phyloP scores from a whole-genome alignment of 2,797 vertebrate species.

The Ataeniobius toweri region DNA sequence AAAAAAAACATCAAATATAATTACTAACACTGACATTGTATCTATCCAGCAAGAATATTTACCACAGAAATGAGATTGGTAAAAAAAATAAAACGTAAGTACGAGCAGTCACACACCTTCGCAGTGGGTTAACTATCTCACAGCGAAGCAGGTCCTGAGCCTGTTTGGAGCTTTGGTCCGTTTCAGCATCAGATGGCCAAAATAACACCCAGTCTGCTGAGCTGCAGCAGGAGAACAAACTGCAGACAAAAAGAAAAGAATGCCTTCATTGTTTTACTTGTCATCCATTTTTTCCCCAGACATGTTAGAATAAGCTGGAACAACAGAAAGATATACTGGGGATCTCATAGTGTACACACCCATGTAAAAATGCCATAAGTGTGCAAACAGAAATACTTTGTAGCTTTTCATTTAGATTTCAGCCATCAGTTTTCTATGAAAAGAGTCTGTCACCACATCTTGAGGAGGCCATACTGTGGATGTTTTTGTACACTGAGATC shows the following conservation, averaged over 20 bases:
- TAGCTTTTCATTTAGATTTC: too few relatives aligned
- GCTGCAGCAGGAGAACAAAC: constrained; percentile 86
- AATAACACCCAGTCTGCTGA: constrained; percentile 85
- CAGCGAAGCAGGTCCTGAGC: constrained; percentile 86
- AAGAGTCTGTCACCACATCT: too few relatives aligned
- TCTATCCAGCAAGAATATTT: background rate
- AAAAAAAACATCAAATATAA: background rate
- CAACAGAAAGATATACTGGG: background rate
- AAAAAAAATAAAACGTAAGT: background rate
- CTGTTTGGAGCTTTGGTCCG: constrained; percentile 51
- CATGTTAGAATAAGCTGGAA: too few relatives aligned
- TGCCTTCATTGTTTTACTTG: background rate
- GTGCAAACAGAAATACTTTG: too few relatives aligned
- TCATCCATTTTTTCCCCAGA: background rate
- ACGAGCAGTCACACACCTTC: constrained; percentile 68
- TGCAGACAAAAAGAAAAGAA: constrained; percentile 38
- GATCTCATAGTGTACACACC: too few relatives aligned
- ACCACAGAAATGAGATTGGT: background rate
- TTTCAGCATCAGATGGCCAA: constrained; percentile 69
- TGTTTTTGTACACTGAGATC: background rate
- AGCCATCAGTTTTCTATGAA: too few relatives aligned
- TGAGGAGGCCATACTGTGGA: too few relatives aligned
- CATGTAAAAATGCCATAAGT: too few relatives aligned
- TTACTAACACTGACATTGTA: background rate
- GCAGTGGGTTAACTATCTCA: constrained; percentile 86